Evolutionary conservation across 2,888 invertebrate genomes (phyloP).

Genomic region (Hydropsyche betteni): DNA sequence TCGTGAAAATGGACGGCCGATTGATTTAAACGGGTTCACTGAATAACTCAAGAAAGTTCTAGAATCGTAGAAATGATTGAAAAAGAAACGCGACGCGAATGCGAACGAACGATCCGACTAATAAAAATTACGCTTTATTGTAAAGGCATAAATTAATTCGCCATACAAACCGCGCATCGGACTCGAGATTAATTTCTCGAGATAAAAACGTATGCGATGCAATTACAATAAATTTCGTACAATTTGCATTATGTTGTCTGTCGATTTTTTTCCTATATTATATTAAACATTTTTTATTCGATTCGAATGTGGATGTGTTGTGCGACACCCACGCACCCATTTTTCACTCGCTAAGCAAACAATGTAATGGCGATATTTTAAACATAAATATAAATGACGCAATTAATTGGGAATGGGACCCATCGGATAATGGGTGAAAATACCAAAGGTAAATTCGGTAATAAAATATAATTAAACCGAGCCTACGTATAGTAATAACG

Average conservation of each 20-base stretch:
- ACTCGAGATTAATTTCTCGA: constrained; percentile 4
- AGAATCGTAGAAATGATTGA: too few relatives aligned
- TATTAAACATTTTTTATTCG: constrained; percentile 11
- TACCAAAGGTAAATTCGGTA: constrained; percentile 17
- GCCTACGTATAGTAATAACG: too few relatives aligned
- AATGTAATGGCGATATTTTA: constrained; percentile 38
- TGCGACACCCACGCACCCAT: constrained; percentile 24
- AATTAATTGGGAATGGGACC: constrained; percentile 22
- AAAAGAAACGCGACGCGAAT: not conserved
- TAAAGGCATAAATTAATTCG: too few relatives aligned
- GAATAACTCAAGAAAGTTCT: constrained; percentile 25
- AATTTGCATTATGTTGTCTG: constrained; percentile 28
- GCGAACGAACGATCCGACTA: not conserved
- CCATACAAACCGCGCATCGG: not conserved
- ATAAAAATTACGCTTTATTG: too few relatives aligned
- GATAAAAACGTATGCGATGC: constrained; percentile 12
- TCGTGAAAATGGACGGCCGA: constrained; percentile 36
- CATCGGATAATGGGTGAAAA: constrained; percentile 32
- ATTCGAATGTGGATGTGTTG: not conserved
- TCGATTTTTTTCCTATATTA: not conserved
- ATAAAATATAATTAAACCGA: constrained; percentile 27
- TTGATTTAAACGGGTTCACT: constrained; percentile 37
- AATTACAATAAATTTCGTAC: constrained; percentile 33
- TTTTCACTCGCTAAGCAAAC: constrained; percentile 39
- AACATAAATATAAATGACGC: constrained; percentile 34